Conservation (phyloP, 2,797 vertebrate species). For the Acanthornis magna region DNA sequence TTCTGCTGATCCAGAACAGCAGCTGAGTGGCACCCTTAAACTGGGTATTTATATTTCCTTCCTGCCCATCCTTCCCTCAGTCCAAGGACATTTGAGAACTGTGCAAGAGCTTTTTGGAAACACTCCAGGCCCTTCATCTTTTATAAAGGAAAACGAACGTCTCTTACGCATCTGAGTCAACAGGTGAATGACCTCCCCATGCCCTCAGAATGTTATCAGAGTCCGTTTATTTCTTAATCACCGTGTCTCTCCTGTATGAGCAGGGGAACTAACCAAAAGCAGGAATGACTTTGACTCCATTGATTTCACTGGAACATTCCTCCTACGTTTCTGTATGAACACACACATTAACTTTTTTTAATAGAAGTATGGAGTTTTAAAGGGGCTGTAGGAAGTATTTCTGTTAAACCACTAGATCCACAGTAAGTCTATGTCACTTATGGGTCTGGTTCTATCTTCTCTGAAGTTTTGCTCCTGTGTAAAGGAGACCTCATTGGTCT, state of each 20-base stretch:
- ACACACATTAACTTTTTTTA: slow-evolving; percentile 5
- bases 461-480: background rate
- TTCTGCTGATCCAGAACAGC: slow-evolving; percentile 14
- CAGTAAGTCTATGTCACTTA: background rate
- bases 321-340: background rate
- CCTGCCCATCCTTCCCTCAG: slow-evolving; percentile 37
- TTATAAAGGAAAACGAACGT: background rate
- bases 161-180: slow-evolving; percentile 10
- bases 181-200: background rate
- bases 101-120: slow-evolving; percentile 43
- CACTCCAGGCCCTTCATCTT: slow-evolving; percentile 37
- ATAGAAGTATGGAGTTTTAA: slow-evolving; percentile 23
- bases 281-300: background rate
- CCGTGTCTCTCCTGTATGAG: background rate
- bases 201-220: background rate
- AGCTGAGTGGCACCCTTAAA: background rate
- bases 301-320: background rate
- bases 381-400: background rate
- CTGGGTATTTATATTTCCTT: slow-evolving; percentile 30
- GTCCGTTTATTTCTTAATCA: background rate
- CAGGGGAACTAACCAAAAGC: background rate
- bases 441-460: background rate
- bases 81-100: slow-evolving; percentile 52
- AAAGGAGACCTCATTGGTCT: background rate
- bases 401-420: background rate